A percentile compares a stretch with the other conserved stretches of the same genome.
Evolutionary conservation across 2,797 vertebrate species (phyloP).

Genomic region (Bradypodion ventrale): DNA sequence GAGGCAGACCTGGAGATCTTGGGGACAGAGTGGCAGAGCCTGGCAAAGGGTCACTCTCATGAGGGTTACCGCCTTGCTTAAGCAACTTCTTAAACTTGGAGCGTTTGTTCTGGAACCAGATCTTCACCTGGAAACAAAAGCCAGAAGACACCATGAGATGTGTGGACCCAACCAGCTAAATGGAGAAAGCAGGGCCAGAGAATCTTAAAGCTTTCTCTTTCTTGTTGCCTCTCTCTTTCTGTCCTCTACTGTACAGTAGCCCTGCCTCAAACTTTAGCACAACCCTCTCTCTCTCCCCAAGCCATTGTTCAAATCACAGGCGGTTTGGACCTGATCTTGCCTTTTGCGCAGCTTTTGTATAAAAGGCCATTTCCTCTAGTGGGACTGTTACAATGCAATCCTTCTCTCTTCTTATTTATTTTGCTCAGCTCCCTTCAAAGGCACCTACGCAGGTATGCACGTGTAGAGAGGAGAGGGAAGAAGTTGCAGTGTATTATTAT

Average conservation of each 20-base stretch:
- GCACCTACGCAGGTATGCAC: slow-evolving; percentile 16
- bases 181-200: neutral
- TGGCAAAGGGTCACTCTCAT: slow-evolving; percentile 90
- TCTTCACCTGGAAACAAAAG: slow-evolving; percentile 89
- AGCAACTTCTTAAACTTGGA: slow-evolving; percentile 99
- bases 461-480: neutral
- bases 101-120: slow-evolving; percentile 99
- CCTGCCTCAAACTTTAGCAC: neutral
- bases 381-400: neutral
- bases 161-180: neutral
- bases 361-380: neutral
- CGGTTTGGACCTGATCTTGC: neutral
- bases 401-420: neutral
- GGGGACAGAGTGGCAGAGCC: slow-evolving; percentile 92
- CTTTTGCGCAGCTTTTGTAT: neutral
- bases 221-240: neutral
- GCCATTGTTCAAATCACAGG: neutral
- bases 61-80: slow-evolving; percentile 94
- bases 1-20: slow-evolving; percentile 93
- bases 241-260: neutral
- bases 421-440: neutral
- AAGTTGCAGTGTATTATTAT: too few species aligned
- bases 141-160: slow-evolving; percentile 50
- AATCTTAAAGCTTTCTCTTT: too few species aligned
- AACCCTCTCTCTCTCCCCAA: neutral